These are phyloP conservation scores for Olivierus martensii DNA, from an alignment of 1,140 invertebrate genomes.

Conservation along the genomic window DNA sequence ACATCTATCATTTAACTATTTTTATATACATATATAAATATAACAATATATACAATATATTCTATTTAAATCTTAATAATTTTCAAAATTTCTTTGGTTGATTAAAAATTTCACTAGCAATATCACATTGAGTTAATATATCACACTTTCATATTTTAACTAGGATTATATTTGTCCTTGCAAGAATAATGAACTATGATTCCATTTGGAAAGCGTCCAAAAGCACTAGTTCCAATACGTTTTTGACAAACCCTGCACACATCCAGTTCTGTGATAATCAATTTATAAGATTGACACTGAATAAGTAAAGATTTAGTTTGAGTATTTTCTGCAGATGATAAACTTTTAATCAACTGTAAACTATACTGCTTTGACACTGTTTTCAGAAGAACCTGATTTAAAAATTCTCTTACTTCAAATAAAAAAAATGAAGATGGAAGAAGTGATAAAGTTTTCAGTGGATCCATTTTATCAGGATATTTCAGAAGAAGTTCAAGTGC, in stretches of 20 bases:
- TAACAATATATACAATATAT: too few species aligned
- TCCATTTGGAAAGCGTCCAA: constrained; percentile 80
- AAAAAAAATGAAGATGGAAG: constrained; percentile 10
- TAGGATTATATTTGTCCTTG: constrained; percentile 23
- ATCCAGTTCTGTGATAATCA: constrained; percentile 69
- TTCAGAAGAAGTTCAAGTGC: constrained; percentile 64
- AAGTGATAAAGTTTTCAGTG: constrained; percentile 41
- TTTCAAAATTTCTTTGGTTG: too few species aligned
- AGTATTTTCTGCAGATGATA: constrained; percentile 18
- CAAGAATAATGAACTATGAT: constrained; percentile 86
- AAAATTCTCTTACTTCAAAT: constrained; percentile 11
- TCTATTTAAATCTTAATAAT: too few species aligned
- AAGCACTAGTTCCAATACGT: constrained; percentile 77
- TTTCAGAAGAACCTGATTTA: constrained; percentile 13
- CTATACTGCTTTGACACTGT: constrained; percentile 15
- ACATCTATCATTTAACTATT: too few species aligned
- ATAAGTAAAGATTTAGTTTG: constrained; percentile 63
- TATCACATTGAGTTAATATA: too few species aligned
- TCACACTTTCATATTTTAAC: too few species aligned
- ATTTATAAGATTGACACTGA: constrained; percentile 60
- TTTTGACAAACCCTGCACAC: constrained; percentile 85
- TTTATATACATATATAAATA: too few species aligned
- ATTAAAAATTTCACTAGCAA: too few species aligned
- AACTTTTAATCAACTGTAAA: constrained; percentile 16
- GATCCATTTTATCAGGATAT: constrained; percentile 66